These are phyloP conservation scores for Laticauda colubrina DNA, from an alignment of 2,113 vertebrate genomes.

Conservation along the genomic window DNA sequence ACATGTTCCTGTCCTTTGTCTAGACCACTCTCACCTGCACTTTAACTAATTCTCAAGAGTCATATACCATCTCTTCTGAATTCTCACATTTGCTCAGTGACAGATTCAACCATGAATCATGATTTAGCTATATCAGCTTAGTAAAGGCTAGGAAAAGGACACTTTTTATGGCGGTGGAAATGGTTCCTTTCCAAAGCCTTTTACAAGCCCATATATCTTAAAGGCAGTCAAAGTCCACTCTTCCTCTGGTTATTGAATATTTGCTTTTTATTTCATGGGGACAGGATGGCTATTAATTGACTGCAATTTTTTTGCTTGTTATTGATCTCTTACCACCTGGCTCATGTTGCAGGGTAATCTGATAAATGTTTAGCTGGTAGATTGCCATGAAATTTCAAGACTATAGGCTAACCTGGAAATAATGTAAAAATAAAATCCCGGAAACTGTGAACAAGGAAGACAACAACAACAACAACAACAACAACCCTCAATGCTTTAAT, in stretches of 20 bases:
- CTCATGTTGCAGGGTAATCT: background rate
- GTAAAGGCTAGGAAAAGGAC: conserved; percentile 1
- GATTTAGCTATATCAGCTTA: conserved; percentile 18
- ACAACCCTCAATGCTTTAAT: background rate
- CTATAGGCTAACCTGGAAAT: background rate
- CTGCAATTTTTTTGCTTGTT: background rate
- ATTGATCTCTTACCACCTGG: background rate
- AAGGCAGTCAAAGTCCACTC: background rate
- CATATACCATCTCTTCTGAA: background rate
- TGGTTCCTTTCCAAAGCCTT: conserved; percentile 10
- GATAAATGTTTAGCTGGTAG: background rate
- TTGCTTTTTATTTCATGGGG: background rate
- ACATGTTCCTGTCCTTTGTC: background rate
- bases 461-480: background rate
- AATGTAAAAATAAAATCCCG: background rate
- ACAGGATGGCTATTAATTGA: background rate
- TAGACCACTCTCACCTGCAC: conserved; percentile 3
- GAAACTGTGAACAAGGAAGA: background rate
- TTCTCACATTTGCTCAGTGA: background rate
- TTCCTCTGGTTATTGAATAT: background rate
- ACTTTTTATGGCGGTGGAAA: conserved; percentile 1
- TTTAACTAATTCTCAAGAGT: conserved; percentile 13
- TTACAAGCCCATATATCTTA: background rate
- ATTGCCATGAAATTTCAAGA: background rate
- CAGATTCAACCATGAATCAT: conserved; percentile 13